A percentile compares a stretch with the other conserved stretches of the same genome.
Conservation (phyloP, 2,888 invertebrate species). For the Pomacea canaliculata region DNA sequence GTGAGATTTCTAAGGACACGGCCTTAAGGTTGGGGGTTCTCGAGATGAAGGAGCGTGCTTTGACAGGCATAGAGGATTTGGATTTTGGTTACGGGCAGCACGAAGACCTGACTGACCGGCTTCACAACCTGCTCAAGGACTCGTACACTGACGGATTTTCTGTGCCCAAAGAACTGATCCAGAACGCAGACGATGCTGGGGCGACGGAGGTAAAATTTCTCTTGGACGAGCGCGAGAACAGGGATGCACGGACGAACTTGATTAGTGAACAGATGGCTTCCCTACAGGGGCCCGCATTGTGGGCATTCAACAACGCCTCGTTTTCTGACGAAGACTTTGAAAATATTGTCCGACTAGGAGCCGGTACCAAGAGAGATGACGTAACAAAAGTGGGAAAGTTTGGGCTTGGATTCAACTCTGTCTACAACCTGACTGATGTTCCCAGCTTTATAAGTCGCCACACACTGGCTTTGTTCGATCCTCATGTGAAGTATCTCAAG, state of each 20-base stretch:
- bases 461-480: slow-evolving; percentile 64
- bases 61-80: slow-evolving; percentile 40
- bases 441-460: slow-evolving; percentile 62
- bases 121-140: slow-evolving; percentile 50
- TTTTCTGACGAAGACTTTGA: slow-evolving; percentile 63
- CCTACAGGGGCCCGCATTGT: slow-evolving; percentile 65
- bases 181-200: slow-evolving; percentile 63
- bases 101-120: slow-evolving; percentile 52
- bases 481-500: slow-evolving; percentile 56
- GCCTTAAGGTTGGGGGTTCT: slow-evolving; percentile 16
- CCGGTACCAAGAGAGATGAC: slow-evolving; percentile 58
- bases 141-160: slow-evolving; percentile 58
- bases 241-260: slow-evolving; percentile 43
- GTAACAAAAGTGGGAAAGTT: slow-evolving; percentile 63
- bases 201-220: slow-evolving; percentile 50
- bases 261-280: slow-evolving; percentile 57
- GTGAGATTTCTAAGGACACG: not conserved
- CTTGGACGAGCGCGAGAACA: slow-evolving; percentile 59
- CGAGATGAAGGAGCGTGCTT: slow-evolving; percentile 39
- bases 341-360: slow-evolving; percentile 61
- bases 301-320: slow-evolving; percentile 62
- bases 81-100: slow-evolving; percentile 49
- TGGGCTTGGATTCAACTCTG: slow-evolving; percentile 65
- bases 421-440: slow-evolving; percentile 65
- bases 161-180: slow-evolving; percentile 59